Base-by-base conservation (phyloP, 2,797 vertebrate species). In the Intellagama lesueurii region DNA sequence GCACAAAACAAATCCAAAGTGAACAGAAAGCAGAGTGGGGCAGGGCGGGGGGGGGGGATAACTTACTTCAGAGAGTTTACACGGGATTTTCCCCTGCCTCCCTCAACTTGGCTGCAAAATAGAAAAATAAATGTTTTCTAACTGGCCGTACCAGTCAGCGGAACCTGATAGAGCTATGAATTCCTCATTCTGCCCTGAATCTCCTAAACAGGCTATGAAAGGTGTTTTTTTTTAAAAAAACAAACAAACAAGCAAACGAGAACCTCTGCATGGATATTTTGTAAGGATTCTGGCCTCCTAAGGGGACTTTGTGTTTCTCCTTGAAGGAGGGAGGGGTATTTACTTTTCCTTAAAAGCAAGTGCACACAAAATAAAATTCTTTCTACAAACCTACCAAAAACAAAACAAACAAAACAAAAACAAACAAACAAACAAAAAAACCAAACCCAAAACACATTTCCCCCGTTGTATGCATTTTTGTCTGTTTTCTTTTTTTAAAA, bases 301-400 rank as follows among this genome's bases (percentile, higher is more conserved):
- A 86, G 94, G 91, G 95, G 95, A 91, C 95, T 94, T 82, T 0
- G 96, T 95, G 95, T 95, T 95, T 94, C 95, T 96, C 95, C 94
- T 96, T 94, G 94, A 88, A 80, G 68, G 66, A 35, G 7, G 35
- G 11, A 17, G 30, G 88, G 89, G 40, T 70, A 90, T 92, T 84
- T 16, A 79, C 84, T 85, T 92, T 91, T 96, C 92, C 95, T 96
- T 94, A 94, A 96, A 96, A 97, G 98, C 97, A 96, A 98, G 97
- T 98, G 97, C 94, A 97, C 96, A 95, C 95, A 94, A 95, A 97
- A 97, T 93, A 97, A 96, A 96, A 96, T 94, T 96, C 93, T 94
- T 96, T 97, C 96, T 97, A 98, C 96, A 96, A 96, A 97, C 94
- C 94, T 93, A 97, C 85, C 94, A 89, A 88, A 94, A 96, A 91